A percentile compares a stretch with the other conserved stretches of the same genome.
Evolutionary conservation across 2,797 vertebrate species (phyloP).

Genomic region (Hyperoplus immaculatus): DNA sequence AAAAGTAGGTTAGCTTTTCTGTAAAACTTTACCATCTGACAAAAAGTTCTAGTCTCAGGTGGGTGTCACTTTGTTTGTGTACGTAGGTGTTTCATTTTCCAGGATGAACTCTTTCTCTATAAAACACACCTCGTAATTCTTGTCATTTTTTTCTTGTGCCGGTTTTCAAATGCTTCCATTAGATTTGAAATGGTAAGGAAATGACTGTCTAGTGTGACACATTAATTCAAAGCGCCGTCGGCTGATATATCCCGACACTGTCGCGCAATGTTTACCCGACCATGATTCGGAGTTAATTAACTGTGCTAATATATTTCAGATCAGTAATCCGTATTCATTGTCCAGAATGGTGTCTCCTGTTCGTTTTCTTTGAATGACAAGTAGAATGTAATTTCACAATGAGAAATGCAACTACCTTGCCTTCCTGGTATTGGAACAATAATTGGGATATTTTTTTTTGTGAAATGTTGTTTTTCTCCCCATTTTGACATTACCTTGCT

Average conservation of each 20-base stretch:
- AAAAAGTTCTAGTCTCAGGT: slow-evolving; percentile 28
- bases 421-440: slow-evolving; percentile 23
- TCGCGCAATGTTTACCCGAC: slow-evolving; percentile 64
- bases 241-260: slow-evolving; percentile 63
- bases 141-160: slow-evolving; percentile 15
- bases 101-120: slow-evolving; percentile 9
- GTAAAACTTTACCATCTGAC: slow-evolving; percentile 36
- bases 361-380: slow-evolving; percentile 69
- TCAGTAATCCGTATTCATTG: slow-evolving; percentile 72
- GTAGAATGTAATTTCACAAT: slow-evolving; percentile 42
- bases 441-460: slow-evolving; percentile 30
- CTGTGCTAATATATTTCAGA: slow-evolving; percentile 70
- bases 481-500: slow-evolving; percentile 19
- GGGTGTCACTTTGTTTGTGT: slow-evolving; percentile 28
- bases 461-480: slow-evolving; percentile 31
- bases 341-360: slow-evolving; percentile 62
- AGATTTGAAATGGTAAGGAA: slow-evolving; percentile 65
- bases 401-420: slow-evolving; percentile 22
- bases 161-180: slow-evolving; percentile 68
- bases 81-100: slow-evolving; percentile 29
- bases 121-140: slow-evolving; percentile 49
- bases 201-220: slow-evolving; percentile 71
- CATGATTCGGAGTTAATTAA: slow-evolving; percentile 77
- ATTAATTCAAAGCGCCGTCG: slow-evolving; percentile 59
- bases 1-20: slow-evolving; percentile 33